Evolutionary conservation across 2,888 invertebrate genomes (phyloP), one percentile per base, ranked within the genome.

Genomic region (Hypselothyrea guttata): DNA sequence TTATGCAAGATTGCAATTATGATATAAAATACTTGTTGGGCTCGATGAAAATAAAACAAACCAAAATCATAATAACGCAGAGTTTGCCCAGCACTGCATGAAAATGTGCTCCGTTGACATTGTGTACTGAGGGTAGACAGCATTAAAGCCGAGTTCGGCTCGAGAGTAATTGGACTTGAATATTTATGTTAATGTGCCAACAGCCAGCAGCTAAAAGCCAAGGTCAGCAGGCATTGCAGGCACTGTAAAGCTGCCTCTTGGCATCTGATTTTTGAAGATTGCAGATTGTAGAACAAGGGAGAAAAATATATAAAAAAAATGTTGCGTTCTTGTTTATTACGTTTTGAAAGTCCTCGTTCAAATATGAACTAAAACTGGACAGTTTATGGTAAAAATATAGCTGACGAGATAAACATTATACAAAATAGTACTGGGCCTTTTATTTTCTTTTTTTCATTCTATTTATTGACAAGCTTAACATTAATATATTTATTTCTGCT

Each of bases 1-100:
- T 71, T 75, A 67, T 84, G 84, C 71, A 71, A 81, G 81, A 81
- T 81, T 85, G 71, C 81, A 81, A 81, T 81, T 81, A 81, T 79
- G 81, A 81, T 81, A 81, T 56, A 66, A 69, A 77, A 66, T 64
- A 76, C 71, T 81, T 71, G 77, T 51, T 44, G 54, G 38, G 44
- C 59, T 46, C 49, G 54, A 62, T 68, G 44, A 15, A 27, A 40
- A 28, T 34, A 33, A 55, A 44, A 38, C 27, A 11, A n/a, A n/a
- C 9, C 27, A 56, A 34, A 44, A 7, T 11, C 30, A 27, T 22
- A 38, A 38, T 38, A 16, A 18, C 16, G 18, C 37, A 16, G n/a
- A 5, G 15, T 18, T 7, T 40, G 22, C 15, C 11, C 22, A 2
- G 22, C 22, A 4, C 22, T 22, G 22, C 2, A 22, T 22, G 22